Evolutionary conservation across 1,140 invertebrate genomes (phyloP), one percentile per base, ranked within the genome.

Genomic region (Listronotus oregonensis): DNA sequence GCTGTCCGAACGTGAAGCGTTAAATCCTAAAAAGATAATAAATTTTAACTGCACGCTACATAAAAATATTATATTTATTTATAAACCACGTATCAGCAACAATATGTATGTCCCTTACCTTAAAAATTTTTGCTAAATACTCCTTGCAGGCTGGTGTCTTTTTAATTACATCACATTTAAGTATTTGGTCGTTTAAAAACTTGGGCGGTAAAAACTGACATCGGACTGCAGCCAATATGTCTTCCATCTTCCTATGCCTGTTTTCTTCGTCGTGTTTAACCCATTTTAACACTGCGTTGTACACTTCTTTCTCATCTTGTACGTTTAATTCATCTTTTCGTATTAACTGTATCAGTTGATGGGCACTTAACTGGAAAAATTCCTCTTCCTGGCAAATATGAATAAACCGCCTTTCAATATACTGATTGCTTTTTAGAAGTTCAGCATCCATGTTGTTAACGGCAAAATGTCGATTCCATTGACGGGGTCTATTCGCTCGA

Each of bases 391-490:
- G 88, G 72, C 91, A 93, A 60, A 95, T 90, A 88, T 94, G 90
- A 63, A 87, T 89, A 76, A 97, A 97, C 81, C 96, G 89, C 68
- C 93, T 87, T 73, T 94, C 89, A 58, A 97, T 95, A 76, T 93
- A 97, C 71, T 91, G 86, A 78, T 93, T 91, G 3, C 80, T 93
- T 94, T 65, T 88, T 85, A 75, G 90, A 89, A 97, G 82, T 40
- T 91, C 17, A 85, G 84, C 94, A 96, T 21, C 92, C 90, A 76
- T 96, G 92, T 75, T 95, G 93, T 76, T 95, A n/a, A n/a, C 92
- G 0, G 93, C 93, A 81, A 95, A 96, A 80, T 90, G 91, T 11
- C 94, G 59, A 96, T 95, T 17, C 93, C 94, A 80, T 96, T 96
- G 60, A 89, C 92, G n/a, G 94, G 92, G 78, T 96, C 92, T 59